Conservation (phyloP, 2,888 invertebrate genomes). For the Thyatira batis region DNA sequence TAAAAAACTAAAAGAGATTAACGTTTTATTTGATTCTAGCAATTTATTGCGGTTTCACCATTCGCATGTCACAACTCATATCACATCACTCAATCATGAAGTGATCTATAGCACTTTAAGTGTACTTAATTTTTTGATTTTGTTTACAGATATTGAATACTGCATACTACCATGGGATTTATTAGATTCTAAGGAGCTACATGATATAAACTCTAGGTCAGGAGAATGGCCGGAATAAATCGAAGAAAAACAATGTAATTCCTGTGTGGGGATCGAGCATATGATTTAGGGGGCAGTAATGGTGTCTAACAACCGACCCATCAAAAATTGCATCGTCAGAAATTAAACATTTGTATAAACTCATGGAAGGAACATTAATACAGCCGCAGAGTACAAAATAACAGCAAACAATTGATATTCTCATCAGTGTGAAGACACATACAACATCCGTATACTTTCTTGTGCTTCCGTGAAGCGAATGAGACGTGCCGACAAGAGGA, state of each 20-base stretch:
- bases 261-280: no score
- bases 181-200: no score
- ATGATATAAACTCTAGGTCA: no score
- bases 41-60: not conserved
- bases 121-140: not conserved
- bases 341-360: not conserved
- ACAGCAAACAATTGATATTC: conserved; percentile 4
- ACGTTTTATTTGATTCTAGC: not conserved
- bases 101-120: not conserved
- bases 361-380: not conserved
- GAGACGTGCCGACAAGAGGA: conserved; percentile 28
- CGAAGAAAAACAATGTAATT: no score
- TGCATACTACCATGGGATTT: no score
- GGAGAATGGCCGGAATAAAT: no score
- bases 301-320: no score
- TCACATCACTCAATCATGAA: not conserved
- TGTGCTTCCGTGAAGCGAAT: conserved; percentile 45
- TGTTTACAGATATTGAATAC: not conserved
- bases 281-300: no score
- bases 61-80: conserved; percentile 5
- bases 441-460: conserved; percentile 37
- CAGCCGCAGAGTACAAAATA: not conserved
- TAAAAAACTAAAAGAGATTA: not conserved
- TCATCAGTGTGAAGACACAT: conserved; percentile 3
- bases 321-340: not conserved